phyloP scores from a whole-genome alignment of 2,797 vertebrate species.

The Borostomias antarcticus region DNA sequence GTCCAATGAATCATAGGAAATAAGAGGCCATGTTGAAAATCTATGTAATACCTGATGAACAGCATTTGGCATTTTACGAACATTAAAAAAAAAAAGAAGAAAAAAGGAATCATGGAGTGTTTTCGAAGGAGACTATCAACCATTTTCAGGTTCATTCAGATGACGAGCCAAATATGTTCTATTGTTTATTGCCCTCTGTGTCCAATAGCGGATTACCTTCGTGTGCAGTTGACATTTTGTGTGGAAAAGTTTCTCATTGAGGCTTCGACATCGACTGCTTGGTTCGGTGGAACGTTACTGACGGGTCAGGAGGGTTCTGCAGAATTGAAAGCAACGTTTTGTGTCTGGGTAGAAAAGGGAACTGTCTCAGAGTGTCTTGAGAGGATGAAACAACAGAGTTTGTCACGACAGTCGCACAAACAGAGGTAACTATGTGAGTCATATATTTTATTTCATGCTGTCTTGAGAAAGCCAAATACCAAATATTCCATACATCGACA shows the following conservation, averaged over 20 bases:
- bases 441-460: conserved; percentile 78
- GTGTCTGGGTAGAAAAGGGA: conserved; percentile 22
- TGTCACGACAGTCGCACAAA: conserved; percentile 72
- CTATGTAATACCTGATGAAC: conserved; percentile 55
- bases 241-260: conserved; percentile 52
- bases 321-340: conserved; percentile 37
- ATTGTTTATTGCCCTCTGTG: conserved; percentile 69
- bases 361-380: conserved; percentile 48
- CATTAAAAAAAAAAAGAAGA: conserved; percentile 12
- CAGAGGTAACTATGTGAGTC: conserved; percentile 75
- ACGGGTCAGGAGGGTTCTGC: conserved; percentile 35
- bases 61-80: conserved; percentile 61
- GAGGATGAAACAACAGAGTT: conserved; percentile 55
- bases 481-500: conserved; percentile 78
- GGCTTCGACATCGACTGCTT: conserved; percentile 49
- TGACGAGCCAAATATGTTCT: conserved; percentile 41
- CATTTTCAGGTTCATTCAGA: background rate
- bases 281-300: conserved; percentile 15
- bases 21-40: conserved; percentile 50
- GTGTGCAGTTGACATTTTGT: conserved; percentile 18
- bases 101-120: conserved; percentile 44
- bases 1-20: conserved; percentile 34
- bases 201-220: conserved; percentile 50
- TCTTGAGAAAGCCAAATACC: conserved; percentile 79
- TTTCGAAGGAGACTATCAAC: background rate